These are phyloP conservation scores for Hecatera dysodea DNA, from an alignment of 2,888 invertebrate genomes.

Conservation along the genomic window DNA sequence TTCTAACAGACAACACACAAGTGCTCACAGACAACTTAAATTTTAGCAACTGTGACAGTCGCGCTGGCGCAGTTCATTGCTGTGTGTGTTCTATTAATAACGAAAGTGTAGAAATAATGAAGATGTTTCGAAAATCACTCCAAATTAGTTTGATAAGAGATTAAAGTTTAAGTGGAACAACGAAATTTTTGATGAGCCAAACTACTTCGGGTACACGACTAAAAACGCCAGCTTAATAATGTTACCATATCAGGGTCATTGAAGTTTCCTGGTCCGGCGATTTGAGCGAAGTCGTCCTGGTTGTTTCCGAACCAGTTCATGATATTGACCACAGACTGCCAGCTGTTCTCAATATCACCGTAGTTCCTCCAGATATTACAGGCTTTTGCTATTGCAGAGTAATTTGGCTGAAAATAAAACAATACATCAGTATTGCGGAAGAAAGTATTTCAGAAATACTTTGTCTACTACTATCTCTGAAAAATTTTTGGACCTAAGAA, in stretches of 20 bases:
- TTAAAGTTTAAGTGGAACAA: background rate
- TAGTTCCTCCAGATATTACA: constrained; percentile 93
- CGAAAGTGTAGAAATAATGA: background rate
- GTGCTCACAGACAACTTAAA: too few relatives aligned
- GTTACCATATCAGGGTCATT: constrained; percentile 94
- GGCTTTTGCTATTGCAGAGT: constrained; percentile 88
- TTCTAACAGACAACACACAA: too few relatives aligned
- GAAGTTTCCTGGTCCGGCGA: constrained; percentile 93
- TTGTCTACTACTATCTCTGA: background rate
- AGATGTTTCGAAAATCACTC: background rate
- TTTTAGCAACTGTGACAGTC: too few relatives aligned
- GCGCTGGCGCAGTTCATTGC: too few relatives aligned
- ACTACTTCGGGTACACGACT: background rate
- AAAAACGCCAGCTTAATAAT: constrained; percentile 81
- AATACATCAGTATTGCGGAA: background rate
- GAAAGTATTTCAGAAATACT: background rate
- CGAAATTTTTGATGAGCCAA: background rate
- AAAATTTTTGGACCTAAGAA: background rate
- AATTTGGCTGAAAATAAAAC: constrained; percentile 89
- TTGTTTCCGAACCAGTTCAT: constrained; percentile 92
- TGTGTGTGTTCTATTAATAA: background rate
- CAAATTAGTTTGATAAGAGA: background rate
- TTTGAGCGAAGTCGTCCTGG: constrained; percentile 90
- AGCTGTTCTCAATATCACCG: constrained; percentile 93
- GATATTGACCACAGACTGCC: constrained; percentile 90